Conservation (phyloP, 2,888 invertebrate species). For the Melanophora roralis region DNA sequence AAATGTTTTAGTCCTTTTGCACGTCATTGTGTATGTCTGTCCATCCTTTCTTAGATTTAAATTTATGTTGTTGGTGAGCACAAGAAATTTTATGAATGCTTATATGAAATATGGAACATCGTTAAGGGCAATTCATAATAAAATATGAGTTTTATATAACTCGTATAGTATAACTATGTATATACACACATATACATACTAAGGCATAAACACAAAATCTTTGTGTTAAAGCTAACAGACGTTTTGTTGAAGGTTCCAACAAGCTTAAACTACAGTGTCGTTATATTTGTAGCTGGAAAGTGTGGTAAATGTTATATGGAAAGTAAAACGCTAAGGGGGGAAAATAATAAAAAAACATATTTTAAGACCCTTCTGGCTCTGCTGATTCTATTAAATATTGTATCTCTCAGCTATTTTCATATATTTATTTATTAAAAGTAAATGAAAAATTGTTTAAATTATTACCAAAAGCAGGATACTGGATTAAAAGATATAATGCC, state of each 20-base stretch:
- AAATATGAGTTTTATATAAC: conserved; percentile 67
- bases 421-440: background rate
- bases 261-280: conserved; percentile 64
- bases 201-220: background rate
- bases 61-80: conserved; percentile 63
- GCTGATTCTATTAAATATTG: conserved; percentile 30
- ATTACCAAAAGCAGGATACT: conserved; percentile 74
- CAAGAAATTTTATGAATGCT: conserved; percentile 75
- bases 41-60: conserved; percentile 34
- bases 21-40: conserved; percentile 23
- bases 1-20: conserved; percentile 49
- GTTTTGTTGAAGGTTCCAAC: conserved; percentile 64
- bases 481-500: conserved; percentile 70
- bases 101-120: conserved; percentile 77
- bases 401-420: background rate
- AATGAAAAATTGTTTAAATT: conserved; percentile 64
- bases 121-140: conserved; percentile 77
- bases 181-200: no score
- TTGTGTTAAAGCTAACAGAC: conserved; percentile 49
- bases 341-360: background rate
- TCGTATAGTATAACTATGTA: background rate
- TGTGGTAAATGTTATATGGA: conserved; percentile 20
- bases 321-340: conserved; percentile 6
- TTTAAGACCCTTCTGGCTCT: background rate
- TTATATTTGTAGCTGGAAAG: conserved; percentile 35